Percentiles rank a stretch among this genome's conserved stretches.
Conservation (phyloP, 2,888 invertebrate species). For the Synergus umbraculus region DNA sequence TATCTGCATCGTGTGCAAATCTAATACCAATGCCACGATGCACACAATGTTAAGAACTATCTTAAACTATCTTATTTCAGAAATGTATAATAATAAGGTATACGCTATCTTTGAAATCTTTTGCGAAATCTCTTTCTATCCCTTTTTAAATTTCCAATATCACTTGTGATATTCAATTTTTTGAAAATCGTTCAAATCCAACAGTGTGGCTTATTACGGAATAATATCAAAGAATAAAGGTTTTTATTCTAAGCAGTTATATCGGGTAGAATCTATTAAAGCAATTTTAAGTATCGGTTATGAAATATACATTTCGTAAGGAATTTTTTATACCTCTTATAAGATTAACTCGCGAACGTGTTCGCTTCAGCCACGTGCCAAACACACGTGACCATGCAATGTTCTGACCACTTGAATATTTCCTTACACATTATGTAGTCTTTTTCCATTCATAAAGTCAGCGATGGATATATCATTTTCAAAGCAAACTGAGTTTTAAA, state of each 20-base stretch:
- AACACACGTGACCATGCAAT: not conserved
- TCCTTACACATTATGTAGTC: not conserved
- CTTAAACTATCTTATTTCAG: too few species aligned
- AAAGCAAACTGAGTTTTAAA: not conserved
- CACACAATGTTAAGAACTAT: too few species aligned
- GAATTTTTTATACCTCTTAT: not conserved
- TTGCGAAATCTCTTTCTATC: too few species aligned
- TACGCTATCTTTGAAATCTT: too few species aligned
- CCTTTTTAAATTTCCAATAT: too few species aligned
- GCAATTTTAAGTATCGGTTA: not conserved
- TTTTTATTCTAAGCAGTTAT: not conserved
- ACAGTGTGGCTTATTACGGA: too few species aligned
- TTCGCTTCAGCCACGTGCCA: not conserved
- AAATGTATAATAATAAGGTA: too few species aligned
- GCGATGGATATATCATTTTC: not conserved
- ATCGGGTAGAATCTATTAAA: not conserved
- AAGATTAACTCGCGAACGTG: not conserved
- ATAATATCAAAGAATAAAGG: not conserved
- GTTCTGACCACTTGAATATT: not conserved
- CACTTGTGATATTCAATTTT: too few species aligned
- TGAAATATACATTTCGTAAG: not conserved
- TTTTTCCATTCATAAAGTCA: not conserved
- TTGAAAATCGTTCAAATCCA: too few species aligned
- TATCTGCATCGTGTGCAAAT: constrained; percentile 16
- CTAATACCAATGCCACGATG: not conserved